Percentiles rank a stretch among this genome's conserved stretches.
phyloP scores from a whole-genome alignment of 1,140 invertebrate genomes.

The Heliconius himera region DNA sequence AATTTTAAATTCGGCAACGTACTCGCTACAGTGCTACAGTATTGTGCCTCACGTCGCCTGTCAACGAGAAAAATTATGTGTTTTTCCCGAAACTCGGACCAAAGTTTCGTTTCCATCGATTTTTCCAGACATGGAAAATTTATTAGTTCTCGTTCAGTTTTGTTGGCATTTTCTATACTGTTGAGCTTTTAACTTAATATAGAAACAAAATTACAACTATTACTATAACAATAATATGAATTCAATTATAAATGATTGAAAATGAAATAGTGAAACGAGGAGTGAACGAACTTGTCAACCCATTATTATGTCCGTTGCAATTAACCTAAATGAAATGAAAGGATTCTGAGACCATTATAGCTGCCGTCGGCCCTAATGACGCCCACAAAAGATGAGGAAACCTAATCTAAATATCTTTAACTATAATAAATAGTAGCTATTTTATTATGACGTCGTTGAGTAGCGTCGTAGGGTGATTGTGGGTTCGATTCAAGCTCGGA shows the following conservation, averaged over 20 bases:
- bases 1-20: not conserved
- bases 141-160: slow-evolving; percentile 38
- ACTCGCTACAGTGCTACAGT: not conserved
- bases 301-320: slow-evolving; percentile 29
- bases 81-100: slow-evolving; percentile 53
- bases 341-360: slow-evolving; percentile 18
- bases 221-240: not conserved
- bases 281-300: slow-evolving; percentile 30
- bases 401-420: slow-evolving; percentile 19
- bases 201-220: not conserved
- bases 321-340: slow-evolving; percentile 33
- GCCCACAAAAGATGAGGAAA: slow-evolving; percentile 22
- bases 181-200: not conserved
- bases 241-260: slow-evolving; percentile 9
- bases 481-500: too few relatives aligned
- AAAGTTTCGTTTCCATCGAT: slow-evolving; percentile 48
- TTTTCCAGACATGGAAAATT: slow-evolving; percentile 52
- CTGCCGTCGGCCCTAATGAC: slow-evolving; percentile 24
- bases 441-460: not conserved
- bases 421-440: not conserved
- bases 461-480: too few relatives aligned
- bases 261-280: not conserved
- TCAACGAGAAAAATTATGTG: slow-evolving; percentile 62
- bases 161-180: slow-evolving; percentile 22
- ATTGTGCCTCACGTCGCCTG: slow-evolving; percentile 38